phyloP scores from a whole-genome alignment of 1,140 invertebrate species.

The Prorops nasuta region DNA sequence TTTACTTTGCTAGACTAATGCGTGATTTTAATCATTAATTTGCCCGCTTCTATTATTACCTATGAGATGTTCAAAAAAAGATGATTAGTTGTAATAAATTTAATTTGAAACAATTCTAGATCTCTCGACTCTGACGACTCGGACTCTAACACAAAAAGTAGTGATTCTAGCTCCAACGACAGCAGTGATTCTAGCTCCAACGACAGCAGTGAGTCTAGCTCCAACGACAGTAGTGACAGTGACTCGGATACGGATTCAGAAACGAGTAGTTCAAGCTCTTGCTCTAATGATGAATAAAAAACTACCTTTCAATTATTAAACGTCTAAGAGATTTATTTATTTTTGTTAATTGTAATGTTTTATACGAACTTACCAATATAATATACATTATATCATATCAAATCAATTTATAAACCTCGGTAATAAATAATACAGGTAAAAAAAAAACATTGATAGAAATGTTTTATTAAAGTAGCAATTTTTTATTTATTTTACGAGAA shows the following conservation, averaged over 20 bases:
- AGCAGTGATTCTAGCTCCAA: constrained; percentile 10
- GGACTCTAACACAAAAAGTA: constrained; percentile 10
- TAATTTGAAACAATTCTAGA: no score
- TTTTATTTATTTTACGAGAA: constrained; percentile 13
- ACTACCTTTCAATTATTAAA: not conserved
- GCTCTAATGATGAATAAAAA: constrained; percentile 22
- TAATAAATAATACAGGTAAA: constrained; percentile 1
- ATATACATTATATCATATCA: constrained; percentile 2
- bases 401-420: not conserved
- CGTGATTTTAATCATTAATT: not conserved
- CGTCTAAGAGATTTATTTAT: constrained; percentile 1
- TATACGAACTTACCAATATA: no score
- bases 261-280: constrained; percentile 16
- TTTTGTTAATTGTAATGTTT: not conserved
- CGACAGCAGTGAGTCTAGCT: constrained; percentile 1
- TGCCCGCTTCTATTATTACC: no score
- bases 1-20: constrained; percentile 10
- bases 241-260: constrained; percentile 24
- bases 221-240: constrained; percentile 28
- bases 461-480: constrained; percentile 8
- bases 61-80: no score
- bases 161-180: constrained; percentile 6
- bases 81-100: no score
- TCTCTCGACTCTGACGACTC: no score
- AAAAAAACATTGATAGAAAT: constrained; percentile 12